phyloP scores from a whole-genome alignment of 1,140 invertebrate genomes.

The Atopsyche davidsoni region DNA sequence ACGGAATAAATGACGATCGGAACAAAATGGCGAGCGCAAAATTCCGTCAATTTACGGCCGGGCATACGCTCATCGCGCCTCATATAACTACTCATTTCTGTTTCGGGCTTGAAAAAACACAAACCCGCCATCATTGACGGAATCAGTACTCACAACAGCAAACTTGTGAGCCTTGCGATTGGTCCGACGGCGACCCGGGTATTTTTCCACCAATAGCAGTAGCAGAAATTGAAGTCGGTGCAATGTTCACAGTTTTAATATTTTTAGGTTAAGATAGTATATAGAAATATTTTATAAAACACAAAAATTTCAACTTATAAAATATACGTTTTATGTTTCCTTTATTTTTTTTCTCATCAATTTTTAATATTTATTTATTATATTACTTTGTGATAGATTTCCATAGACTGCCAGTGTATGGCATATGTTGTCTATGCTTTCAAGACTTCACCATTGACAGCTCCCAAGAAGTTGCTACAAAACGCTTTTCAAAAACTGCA shows the following conservation, averaged over 20 bases:
- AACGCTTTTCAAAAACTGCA: neutral
- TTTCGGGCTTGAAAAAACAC: slow-evolving; percentile 49
- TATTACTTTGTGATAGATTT: too few relatives aligned
- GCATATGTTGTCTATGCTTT: neutral
- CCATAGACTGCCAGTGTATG: neutral
- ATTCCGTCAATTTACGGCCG: slow-evolving; percentile 47
- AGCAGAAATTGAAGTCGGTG: neutral
- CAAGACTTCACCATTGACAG: too few relatives aligned
- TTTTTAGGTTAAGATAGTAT: slow-evolving; percentile 8
- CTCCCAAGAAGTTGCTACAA: too few relatives aligned
- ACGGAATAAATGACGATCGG: slow-evolving; percentile 44
- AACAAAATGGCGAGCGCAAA: slow-evolving; percentile 50
- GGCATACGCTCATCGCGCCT: slow-evolving; percentile 46
- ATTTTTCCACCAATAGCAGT: slow-evolving; percentile 18
- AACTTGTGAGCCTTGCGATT: slow-evolving; percentile 5
- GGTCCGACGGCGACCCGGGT: slow-evolving; percentile 3
- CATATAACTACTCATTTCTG: slow-evolving; percentile 49
- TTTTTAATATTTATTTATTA: too few relatives aligned
- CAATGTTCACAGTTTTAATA: neutral
- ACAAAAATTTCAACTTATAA: too few relatives aligned
- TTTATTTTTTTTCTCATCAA: too few relatives aligned
- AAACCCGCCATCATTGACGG: slow-evolving; percentile 43
- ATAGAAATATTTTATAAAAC: too few relatives aligned
- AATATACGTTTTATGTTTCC: neutral
- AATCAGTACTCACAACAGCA: slow-evolving; percentile 2